Evolutionary conservation across 1,140 invertebrate species (phyloP).

Genomic region (Chironomus tepperi): DNA sequence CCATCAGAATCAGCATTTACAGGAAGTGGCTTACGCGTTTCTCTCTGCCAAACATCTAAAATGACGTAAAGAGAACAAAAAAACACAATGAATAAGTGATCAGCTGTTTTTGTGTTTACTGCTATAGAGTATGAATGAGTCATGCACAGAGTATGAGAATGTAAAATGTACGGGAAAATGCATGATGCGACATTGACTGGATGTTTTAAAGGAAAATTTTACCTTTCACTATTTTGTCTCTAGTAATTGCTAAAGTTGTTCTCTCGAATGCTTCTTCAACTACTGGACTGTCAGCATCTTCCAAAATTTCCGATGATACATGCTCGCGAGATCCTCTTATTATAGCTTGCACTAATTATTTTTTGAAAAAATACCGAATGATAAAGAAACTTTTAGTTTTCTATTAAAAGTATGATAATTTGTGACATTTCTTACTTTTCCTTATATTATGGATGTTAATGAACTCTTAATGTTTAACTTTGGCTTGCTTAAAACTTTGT

Average conservation of each 20-base stretch:
- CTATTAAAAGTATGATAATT: background rate
- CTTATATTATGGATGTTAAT: background rate
- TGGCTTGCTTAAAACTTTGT: background rate
- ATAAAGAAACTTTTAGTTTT: background rate
- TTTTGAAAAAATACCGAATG: background rate
- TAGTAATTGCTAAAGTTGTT: background rate
- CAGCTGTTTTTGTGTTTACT: background rate
- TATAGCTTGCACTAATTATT: background rate
- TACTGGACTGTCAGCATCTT: background rate
- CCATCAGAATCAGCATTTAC: conserved; percentile 27
- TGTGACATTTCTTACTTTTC: background rate
- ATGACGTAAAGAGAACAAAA: background rate
- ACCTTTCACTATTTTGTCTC: background rate
- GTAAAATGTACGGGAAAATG: background rate
- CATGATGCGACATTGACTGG: background rate
- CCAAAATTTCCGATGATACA: background rate
- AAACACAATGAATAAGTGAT: background rate
- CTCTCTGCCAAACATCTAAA: conserved; percentile 34
- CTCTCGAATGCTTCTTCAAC: background rate
- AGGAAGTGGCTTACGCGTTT: conserved; percentile 28
- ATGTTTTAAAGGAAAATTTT: background rate
- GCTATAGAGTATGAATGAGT: background rate
- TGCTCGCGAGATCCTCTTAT: background rate
- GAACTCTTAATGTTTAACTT: background rate
- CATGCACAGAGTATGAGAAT: background rate